A percentile compares a stretch with the other conserved stretches of the same genome.
Evolutionary conservation across 2,113 vertebrate species (phyloP).

Genomic region (Struthio camelus): DNA sequence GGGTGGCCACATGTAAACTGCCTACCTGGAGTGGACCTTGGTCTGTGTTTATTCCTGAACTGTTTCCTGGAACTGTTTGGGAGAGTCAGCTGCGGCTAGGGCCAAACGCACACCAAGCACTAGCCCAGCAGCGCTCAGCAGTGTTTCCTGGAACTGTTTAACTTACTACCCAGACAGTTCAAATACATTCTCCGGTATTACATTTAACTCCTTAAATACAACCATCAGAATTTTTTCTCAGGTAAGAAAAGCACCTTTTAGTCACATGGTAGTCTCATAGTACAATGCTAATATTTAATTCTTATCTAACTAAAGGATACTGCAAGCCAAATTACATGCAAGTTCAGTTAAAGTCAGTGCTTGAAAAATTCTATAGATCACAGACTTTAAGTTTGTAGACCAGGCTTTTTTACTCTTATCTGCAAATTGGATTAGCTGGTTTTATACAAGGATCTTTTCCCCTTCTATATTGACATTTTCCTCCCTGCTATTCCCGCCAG

Average conservation of each 20-base stretch:
- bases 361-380: neutral
- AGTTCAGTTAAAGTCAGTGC: neutral
- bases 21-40: neutral
- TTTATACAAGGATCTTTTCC: neutral
- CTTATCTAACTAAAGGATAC: neutral
- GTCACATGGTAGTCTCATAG: neutral
- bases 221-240: neutral
- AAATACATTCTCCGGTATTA: neutral
- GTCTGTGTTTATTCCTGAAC: neutral
- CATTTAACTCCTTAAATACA: neutral
- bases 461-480: neutral
- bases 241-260: neutral
- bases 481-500: neutral
- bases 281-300: neutral
- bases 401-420: neutral
- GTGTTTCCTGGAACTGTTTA: neutral
- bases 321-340: neutral
- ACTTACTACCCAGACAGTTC: neutral
- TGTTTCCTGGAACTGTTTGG: neutral
- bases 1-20: neutral
- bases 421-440: neutral
- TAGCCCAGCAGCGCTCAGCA: neutral
- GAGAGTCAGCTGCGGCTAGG: neutral
- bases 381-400: neutral
- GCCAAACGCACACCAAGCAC: neutral